Base-by-base conservation (phyloP, 1,140 invertebrate genomes). In the Pogonognathellus flavescens region DNA sequence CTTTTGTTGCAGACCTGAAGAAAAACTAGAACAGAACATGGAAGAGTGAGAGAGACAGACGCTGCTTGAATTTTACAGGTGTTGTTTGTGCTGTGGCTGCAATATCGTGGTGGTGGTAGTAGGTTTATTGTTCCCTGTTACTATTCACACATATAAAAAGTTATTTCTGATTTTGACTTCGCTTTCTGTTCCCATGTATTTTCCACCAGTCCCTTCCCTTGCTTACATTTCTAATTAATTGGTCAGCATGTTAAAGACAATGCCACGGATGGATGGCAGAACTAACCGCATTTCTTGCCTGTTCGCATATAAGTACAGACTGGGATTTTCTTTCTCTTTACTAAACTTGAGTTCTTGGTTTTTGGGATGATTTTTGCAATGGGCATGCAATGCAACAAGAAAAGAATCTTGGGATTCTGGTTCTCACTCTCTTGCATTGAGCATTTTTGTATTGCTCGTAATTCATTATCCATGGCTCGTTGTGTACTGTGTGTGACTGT, bases 401-500 rank as follows among this genome's bases (percentile, higher is more conserved):
- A 66, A 13, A 25, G 62, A 25, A 66, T 66, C 59, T 14, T 25
- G 20, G 22, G 0, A 70, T 66, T 70, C 66, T 70, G 22, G 18
- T 70, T 41, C 41, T 76, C 31, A 7, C 16, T 76, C 41, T 41
- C 70, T n/a, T 66, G 20, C 62, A 66, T 25, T 10, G 62, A 49
- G 31, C 70, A 50, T 49, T 76, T 72, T 49, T 76, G 70, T 31
- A 76, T 49, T 76, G 70, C 41, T 76, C 70, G 62, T 66, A 25
- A 25, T 25, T 66, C 22, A 25, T 31, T 14, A 76, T 76, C 49
- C 49, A 50, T 50, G 16, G 16, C 11, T 31, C 25, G 31, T 4
- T n/a, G 41, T 62, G 18, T 5, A 16, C 70, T 76, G 22, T 4
- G 66, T 25, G 53, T 14, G 11, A 31, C 25, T 70, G 14, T 70